phyloP scores from a whole-genome alignment of 1,140 invertebrate species.

The Harlomillsia oculata region DNA sequence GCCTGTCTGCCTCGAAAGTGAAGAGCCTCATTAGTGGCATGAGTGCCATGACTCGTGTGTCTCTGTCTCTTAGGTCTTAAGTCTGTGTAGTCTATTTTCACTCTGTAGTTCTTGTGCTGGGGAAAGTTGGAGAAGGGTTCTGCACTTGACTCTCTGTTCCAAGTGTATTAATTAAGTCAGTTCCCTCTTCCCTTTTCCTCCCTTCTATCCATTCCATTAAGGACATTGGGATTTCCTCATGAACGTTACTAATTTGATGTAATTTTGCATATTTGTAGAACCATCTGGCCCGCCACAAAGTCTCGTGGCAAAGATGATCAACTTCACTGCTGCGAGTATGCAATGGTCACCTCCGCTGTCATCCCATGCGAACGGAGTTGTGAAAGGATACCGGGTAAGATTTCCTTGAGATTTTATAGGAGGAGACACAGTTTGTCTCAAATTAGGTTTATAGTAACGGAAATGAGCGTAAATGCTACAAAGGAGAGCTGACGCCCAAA shows the following conservation, averaged over 20 bases:
- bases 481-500: too few species aligned
- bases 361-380: conserved; percentile 66
- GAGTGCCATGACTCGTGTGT: not conserved
- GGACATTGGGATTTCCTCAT: not conserved
- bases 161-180: not conserved
- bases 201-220: not conserved
- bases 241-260: conserved; percentile 19
- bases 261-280: conserved; percentile 44
- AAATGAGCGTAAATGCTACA: too few species aligned
- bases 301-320: conserved; percentile 71
- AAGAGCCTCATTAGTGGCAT: conserved; percentile 27
- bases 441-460: too few species aligned
- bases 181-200: not conserved
- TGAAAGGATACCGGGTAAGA: conserved; percentile 71
- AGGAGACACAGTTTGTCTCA: too few species aligned
- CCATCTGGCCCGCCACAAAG: conserved; percentile 71
- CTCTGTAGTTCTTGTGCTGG: too few species aligned
- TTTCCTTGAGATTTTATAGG: too few species aligned
- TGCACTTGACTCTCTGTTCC: not conserved
- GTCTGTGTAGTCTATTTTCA: conserved; percentile 13
- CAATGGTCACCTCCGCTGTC: conserved; percentile 69
- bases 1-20: conserved; percentile 5
- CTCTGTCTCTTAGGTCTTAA: not conserved
- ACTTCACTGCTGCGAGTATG: conserved; percentile 64
- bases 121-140: not conserved